These are phyloP conservation scores for Megamerina dolium DNA, from an alignment of 2,888 invertebrate genomes.

Conservation along the genomic window DNA sequence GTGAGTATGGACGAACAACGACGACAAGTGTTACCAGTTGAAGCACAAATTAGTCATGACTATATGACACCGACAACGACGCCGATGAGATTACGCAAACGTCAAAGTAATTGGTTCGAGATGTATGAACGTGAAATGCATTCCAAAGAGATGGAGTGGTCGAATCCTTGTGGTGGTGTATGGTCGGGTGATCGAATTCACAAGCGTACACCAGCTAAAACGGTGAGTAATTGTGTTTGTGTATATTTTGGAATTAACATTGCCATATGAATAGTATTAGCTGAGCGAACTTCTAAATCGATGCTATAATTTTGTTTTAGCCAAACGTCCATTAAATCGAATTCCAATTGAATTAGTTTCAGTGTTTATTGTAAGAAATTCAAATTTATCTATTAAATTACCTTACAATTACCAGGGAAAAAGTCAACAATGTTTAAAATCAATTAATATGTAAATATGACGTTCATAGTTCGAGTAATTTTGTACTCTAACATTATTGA, in stretches of 20 bases:
- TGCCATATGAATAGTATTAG: too few species aligned
- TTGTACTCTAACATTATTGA: too few species aligned
- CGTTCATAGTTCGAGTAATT: too few species aligned
- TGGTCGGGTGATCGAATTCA: constrained; percentile 15
- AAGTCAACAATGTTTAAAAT: too few species aligned
- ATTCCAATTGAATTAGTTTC: neutral
- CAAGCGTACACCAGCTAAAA: constrained; percentile 17
- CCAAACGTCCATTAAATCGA: too few species aligned
- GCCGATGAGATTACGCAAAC: constrained; percentile 19
- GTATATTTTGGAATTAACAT: too few species aligned
- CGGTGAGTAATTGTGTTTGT: constrained; percentile 20
- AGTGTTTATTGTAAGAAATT: neutral
- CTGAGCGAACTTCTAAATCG: too few species aligned
- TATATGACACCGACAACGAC: neutral
- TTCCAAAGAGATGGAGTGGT: constrained; percentile 27
- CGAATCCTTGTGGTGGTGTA: constrained; percentile 32
- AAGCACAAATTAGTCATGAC: neutral
- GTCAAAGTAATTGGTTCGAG: constrained; percentile 20
- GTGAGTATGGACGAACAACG: neutral
- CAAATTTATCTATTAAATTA: too few species aligned
- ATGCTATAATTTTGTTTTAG: too few species aligned
- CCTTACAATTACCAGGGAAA: too few species aligned
- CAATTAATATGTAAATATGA: too few species aligned
- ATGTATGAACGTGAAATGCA: constrained; percentile 20
- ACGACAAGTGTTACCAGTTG: neutral